phyloP scores from a whole-genome alignment of 2,797 vertebrate genomes.

The Sarcophilus harrisii region DNA sequence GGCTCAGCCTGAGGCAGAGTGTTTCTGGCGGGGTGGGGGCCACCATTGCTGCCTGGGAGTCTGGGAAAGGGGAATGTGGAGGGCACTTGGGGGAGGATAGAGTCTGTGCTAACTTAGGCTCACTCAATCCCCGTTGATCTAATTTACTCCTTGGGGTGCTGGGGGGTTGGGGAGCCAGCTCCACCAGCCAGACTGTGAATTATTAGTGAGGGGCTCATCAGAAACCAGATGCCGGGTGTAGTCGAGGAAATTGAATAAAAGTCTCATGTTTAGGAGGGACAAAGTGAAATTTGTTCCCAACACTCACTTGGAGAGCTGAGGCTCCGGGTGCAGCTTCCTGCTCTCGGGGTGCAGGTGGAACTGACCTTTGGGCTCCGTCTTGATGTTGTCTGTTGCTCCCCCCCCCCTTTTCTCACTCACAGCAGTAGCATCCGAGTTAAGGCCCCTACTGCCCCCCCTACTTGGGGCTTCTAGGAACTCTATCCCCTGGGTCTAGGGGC shows the following conservation, averaged over 20 bases:
- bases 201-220: not conserved
- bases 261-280: not conserved
- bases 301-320: not conserved
- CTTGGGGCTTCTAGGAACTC: not conserved
- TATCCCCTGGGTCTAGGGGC: not conserved
- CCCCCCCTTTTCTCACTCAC: not conserved
- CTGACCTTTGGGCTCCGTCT: not conserved
- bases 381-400: not conserved
- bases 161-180: not conserved
- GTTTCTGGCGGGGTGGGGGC: constrained; percentile 55
- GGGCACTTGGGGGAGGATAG: constrained; percentile 20
- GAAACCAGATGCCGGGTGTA: constrained; percentile 9
- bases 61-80: not conserved
- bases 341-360: not conserved
- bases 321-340: not conserved
- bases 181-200: constrained; percentile 19
- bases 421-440: not conserved
- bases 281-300: not conserved
- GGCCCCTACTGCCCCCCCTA: not conserved
- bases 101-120: not conserved
- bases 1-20: constrained; percentile 79
- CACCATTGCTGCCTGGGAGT: constrained; percentile 79
- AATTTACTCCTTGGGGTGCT: not conserved
- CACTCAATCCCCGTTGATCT: constrained; percentile 1
- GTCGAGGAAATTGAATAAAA: constrained; percentile 14